Evolutionary conservation across 2,113 vertebrate species (phyloP).

Genomic region (Sitta europaea): DNA sequence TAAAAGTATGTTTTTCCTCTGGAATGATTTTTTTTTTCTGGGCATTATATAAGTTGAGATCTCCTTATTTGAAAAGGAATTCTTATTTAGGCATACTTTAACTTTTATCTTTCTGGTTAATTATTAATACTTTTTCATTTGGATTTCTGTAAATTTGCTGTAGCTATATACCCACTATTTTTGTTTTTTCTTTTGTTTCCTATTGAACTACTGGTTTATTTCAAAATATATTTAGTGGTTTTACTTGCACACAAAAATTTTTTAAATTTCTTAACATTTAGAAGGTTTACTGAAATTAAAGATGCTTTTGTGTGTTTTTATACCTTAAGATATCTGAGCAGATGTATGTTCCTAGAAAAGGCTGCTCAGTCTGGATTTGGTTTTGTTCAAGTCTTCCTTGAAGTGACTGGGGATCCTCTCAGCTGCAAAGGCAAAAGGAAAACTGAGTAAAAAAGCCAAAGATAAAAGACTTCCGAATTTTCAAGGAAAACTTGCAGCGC

Average conservation of each 20-base stretch:
- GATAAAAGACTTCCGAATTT: not conserved
- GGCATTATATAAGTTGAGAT: not conserved
- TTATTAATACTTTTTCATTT: not conserved
- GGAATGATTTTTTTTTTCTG: not conserved
- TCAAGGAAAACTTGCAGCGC: not conserved
- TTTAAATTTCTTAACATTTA: not conserved
- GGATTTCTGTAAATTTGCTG: not conserved
- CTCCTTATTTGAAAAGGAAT: not conserved
- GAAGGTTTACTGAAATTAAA: not conserved
- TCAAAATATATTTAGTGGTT: not conserved
- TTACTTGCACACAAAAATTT: not conserved
- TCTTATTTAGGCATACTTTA: not conserved
- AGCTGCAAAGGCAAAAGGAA: not conserved
- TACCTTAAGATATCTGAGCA: not conserved
- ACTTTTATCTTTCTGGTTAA: not conserved
- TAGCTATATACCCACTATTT: not conserved
- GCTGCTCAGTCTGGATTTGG: not conserved
- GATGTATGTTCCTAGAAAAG: not conserved
- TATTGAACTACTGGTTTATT: not conserved
- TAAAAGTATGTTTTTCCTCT: not conserved
- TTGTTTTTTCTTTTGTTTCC: not conserved
- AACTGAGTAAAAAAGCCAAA: not conserved
- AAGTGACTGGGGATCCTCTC: not conserved
- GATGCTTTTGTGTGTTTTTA: not conserved
- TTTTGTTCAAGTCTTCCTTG: not conserved